Conservation (phyloP, 1,140 invertebrate species). For the Eufriesea mexicana region DNA sequence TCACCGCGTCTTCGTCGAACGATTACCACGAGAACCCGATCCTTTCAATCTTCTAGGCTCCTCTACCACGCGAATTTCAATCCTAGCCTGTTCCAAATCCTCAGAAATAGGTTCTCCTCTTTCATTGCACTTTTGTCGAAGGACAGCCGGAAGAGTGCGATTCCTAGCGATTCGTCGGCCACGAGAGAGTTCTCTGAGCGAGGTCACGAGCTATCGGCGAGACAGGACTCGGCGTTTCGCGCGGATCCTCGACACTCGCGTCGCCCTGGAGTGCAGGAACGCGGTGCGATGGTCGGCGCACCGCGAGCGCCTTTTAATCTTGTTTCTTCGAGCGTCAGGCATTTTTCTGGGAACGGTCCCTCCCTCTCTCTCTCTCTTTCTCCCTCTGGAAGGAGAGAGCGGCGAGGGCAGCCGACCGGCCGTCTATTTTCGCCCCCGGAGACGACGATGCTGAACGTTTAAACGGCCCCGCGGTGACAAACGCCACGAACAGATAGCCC, state of each 20-base stretch:
- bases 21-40: too few species aligned
- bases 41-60: too few species aligned
- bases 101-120: too few species aligned
- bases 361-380: constrained; percentile 24
- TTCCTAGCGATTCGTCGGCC: too few species aligned
- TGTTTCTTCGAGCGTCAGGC: constrained; percentile 66
- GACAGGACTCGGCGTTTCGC: not conserved
- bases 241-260: not conserved
- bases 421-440: constrained; percentile 68
- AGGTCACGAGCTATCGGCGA: too few species aligned
- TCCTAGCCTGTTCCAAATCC: too few species aligned
- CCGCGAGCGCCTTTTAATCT: constrained; percentile 56
- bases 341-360: constrained; percentile 69
- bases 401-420: constrained; percentile 30
- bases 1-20: too few species aligned
- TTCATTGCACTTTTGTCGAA: too few species aligned
- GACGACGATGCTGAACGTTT: constrained; percentile 59
- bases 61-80: too few species aligned
- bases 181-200: too few species aligned
- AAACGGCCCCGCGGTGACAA: constrained; percentile 63
- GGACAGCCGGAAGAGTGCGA: too few species aligned
- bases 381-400: constrained; percentile 23
- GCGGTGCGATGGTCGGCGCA: not conserved
- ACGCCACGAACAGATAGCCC: constrained; percentile 42
- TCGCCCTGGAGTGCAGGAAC: not conserved